These are phyloP conservation scores for Tragulus kanchil DNA, from an alignment of 2,113 vertebrate species.

Conservation along the genomic window DNA sequence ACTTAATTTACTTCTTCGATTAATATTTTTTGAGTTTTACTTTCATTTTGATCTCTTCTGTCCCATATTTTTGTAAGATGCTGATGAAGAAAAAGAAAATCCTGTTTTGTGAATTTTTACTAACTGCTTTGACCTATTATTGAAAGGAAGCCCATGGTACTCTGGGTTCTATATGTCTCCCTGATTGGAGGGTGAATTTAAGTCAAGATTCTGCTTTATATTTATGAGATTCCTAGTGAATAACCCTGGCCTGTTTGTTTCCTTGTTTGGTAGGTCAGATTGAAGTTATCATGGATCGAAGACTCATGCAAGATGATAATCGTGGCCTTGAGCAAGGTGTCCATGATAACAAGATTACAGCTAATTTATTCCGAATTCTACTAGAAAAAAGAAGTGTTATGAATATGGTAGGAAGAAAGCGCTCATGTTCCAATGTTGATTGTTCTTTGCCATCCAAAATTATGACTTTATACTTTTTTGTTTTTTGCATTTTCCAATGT, in stretches of 20 bases:
- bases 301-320: constrained; percentile 97
- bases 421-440: background rate
- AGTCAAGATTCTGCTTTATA: background rate
- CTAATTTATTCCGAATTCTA: constrained; percentile 92
- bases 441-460: constrained; percentile 47
- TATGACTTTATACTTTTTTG: background rate
- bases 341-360: constrained; percentile 96
- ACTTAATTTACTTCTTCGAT: background rate
- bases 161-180: background rate
- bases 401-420: constrained; percentile 86
- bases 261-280: constrained; percentile 90
- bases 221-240: background rate
- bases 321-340: constrained; percentile 96
- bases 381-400: constrained; percentile 89
- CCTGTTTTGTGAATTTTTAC: background rate
- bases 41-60: background rate
- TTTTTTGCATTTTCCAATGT: background rate
- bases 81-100: constrained; percentile 15
- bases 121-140: background rate
- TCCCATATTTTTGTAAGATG: background rate
- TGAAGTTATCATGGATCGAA: constrained; percentile 96
- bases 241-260: constrained; percentile 59
- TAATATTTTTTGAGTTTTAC: background rate
- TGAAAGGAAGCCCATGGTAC: background rate
- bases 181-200: background rate